phyloP scores from a whole-genome alignment of 2,113 vertebrate species.

The Eclectus roratus region DNA sequence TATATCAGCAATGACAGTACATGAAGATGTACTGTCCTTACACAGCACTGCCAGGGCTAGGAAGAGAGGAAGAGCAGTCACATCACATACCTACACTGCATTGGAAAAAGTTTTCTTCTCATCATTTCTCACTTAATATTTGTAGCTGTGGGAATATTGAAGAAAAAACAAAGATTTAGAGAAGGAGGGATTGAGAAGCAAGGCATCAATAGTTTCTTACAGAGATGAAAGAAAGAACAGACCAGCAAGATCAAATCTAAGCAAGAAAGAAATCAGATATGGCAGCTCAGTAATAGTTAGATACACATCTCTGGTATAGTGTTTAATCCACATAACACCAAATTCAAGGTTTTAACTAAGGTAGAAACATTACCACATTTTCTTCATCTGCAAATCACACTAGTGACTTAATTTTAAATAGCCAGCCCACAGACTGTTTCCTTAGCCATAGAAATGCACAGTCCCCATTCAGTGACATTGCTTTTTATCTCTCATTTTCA shows the following conservation, averaged over 20 bases:
- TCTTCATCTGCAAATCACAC: not conserved
- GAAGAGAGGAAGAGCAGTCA: not conserved
- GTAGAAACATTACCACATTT: not conserved
- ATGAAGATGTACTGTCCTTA: not conserved
- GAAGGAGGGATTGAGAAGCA: not conserved
- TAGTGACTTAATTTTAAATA: not conserved
- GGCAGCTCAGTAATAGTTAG: not conserved
- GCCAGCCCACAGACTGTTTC: not conserved
- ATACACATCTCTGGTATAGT: not conserved
- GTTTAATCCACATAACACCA: not conserved
- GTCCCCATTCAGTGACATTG: not conserved
- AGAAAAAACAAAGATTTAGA: not conserved
- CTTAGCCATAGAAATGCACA: not conserved
- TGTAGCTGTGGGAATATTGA: not conserved
- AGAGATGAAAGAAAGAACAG: not conserved
- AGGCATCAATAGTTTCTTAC: not conserved
- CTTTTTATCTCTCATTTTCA: not conserved
- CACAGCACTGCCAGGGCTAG: not conserved
- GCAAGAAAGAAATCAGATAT: not conserved
- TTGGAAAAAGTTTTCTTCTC: not conserved
- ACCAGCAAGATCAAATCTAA: not conserved
- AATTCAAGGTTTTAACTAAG: not conserved
- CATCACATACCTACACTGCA: not conserved
- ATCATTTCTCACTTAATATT: not conserved
- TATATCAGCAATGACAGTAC: not conserved